These are phyloP conservation scores for Ectropis grisescens DNA, from an alignment of 1,140 invertebrate genomes.

Conservation along the genomic window DNA sequence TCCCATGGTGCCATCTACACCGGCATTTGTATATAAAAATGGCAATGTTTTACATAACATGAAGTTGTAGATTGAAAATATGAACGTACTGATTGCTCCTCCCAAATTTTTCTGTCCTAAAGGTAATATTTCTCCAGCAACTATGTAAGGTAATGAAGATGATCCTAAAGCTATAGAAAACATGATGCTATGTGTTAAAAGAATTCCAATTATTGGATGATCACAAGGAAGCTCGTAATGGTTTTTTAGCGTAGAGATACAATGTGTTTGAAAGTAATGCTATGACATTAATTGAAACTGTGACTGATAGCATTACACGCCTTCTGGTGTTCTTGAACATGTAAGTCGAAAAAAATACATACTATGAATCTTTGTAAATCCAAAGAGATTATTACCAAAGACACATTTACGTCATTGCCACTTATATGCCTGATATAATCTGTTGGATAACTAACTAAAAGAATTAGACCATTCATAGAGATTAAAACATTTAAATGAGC, in stretches of 20 bases:
- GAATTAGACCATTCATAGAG: conserved; percentile 8
- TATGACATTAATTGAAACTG: conserved; percentile 5
- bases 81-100: conserved; percentile 22
- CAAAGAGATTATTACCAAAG: conserved; percentile 19
- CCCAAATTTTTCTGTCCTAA: conserved; percentile 11
- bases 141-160: conserved; percentile 3
- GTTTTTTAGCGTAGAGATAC: conserved; percentile 6
- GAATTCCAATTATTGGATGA: conserved; percentile 7
- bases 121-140: conserved; percentile 16
- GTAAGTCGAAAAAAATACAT: conserved; percentile 9
- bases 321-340: conserved; percentile 11
- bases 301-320: conserved; percentile 6
- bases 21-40: conserved; percentile 23
- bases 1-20: conserved; percentile 22
- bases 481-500: conserved; percentile 6
- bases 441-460: conserved; percentile 3
- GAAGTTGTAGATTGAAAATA: conserved; percentile 22
- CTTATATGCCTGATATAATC: conserved; percentile 1
- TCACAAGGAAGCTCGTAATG: conserved; percentile 5
- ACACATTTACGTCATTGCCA: conserved; percentile 3
- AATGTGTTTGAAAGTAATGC: conserved; percentile 4
- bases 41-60: conserved; percentile 25
- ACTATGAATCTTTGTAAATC: conserved; percentile 26
- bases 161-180: neutral
- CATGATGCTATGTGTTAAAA: conserved; percentile 9